Evolutionary conservation across 2,113 vertebrate genomes (phyloP).

Genomic region (Corythornis cristatus): DNA sequence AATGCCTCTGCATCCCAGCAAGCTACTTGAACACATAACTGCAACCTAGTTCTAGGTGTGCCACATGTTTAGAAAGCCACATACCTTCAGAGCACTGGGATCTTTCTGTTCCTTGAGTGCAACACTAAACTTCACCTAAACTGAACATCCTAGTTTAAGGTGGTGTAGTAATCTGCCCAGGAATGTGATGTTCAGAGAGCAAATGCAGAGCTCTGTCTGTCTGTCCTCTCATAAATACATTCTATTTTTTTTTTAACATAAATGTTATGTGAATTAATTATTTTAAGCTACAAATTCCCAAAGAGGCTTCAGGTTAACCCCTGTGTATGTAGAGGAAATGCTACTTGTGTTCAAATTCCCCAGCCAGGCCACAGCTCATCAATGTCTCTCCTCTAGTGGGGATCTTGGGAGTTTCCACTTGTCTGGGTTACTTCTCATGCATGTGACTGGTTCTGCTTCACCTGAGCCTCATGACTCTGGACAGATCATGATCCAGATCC

Average conservation of each 20-base stretch:
- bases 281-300: neutral
- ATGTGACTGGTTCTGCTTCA: conserved; percentile 1
- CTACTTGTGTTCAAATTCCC: neutral
- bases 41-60: neutral
- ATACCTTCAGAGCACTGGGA: neutral
- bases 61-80: neutral
- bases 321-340: neutral
- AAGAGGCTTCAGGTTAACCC: neutral
- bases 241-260: neutral
- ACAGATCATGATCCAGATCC: neutral
- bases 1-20: neutral
- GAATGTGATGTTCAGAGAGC: neutral
- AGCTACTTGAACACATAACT: neutral
- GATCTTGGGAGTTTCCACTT: conserved; percentile 17
- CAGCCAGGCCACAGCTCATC: neutral
- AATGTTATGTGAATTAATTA: neutral
- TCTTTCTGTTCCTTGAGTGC: neutral
- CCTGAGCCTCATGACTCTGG: neutral
- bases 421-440: neutral
- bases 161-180: neutral
- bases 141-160: neutral
- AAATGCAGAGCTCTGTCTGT: neutral
- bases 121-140: neutral
- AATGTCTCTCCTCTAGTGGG: neutral
- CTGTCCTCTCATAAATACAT: neutral